phyloP scores from a whole-genome alignment of 2,113 vertebrate species.

The Melospiza melodia region DNA sequence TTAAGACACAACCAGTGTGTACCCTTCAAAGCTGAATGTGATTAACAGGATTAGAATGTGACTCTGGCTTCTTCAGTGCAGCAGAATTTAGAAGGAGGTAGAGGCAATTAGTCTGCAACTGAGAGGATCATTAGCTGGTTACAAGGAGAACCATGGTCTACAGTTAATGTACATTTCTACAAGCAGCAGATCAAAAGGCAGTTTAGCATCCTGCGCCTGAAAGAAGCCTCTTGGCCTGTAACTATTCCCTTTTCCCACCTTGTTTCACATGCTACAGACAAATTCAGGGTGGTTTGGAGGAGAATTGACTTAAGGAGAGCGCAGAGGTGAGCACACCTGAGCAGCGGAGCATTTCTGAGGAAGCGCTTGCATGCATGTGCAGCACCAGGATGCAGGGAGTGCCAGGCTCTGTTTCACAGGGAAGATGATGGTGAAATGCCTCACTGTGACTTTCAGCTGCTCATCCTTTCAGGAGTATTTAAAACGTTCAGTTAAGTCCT shows the following conservation, averaged over 20 bases:
- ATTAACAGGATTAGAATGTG: slow-evolving; percentile 45
- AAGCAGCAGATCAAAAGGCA: slow-evolving; percentile 58
- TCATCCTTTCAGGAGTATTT: not conserved
- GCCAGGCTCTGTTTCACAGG: not conserved
- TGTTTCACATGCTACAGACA: not conserved
- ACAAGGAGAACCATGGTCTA: slow-evolving; percentile 23
- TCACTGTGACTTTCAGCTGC: not conserved
- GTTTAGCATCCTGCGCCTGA: slow-evolving; percentile 36
- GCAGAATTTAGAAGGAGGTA: slow-evolving; percentile 19
- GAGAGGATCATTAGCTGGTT: slow-evolving; percentile 58
- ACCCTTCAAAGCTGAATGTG: slow-evolving; percentile 57
- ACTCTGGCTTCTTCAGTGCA: slow-evolving; percentile 10
- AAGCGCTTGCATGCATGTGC: fast-evolving
- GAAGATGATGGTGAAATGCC: not conserved
- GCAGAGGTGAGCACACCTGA: not conserved
- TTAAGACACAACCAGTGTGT: slow-evolving; percentile 29
- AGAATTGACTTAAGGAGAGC: not conserved
- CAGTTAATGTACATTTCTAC: slow-evolving; percentile 24
- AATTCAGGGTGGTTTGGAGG: not conserved
- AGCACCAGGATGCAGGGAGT: not conserved
- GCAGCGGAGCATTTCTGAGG: not conserved
- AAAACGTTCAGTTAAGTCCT: not conserved
- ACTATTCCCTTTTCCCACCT: not conserved
- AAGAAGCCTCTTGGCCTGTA: not conserved
- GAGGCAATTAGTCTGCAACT: slow-evolving; percentile 53